Base-by-base conservation (phyloP, 2,888 invertebrate genomes). In the Holacanthella duospinosa region DNA sequence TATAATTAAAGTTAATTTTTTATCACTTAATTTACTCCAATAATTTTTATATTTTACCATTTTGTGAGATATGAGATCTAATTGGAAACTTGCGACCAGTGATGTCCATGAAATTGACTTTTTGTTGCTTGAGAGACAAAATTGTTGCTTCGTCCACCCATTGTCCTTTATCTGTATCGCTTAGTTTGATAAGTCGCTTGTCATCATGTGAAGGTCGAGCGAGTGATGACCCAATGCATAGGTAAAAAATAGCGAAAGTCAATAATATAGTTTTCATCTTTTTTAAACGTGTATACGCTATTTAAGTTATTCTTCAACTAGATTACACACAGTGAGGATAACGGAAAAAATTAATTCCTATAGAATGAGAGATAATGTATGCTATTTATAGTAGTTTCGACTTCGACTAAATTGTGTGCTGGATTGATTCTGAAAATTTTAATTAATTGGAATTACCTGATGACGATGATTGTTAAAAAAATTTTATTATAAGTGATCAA, bases 101-200 rank as follows among this genome's bases (percentile, higher is more conserved):
- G n/a, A 56, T 53, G 55, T 43, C 29, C n/a, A 60, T 48, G 16
- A 56, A 62, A 25, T 64, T 59, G 53, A 27, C 57, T 21, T 61
- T 57, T 4, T 60, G 59, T 12, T 63, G n/a, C n/a, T 61, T 61
- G 4, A 65, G 43, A n/a, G 59, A 59, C 1, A 24, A 29, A 19
- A 48, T 29, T 25, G 54, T 36, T 26, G 36, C 21, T 21, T 55
- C 55, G 6, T 9, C 12, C 25, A 55, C 12, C 55, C 19, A 28
- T 59, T 53, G 12, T 19, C 55, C 63, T 9, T 61, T 57, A 19
- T 60, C 62, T 1, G 56, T 55, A 44, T 65, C 63, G 21, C 59
- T 63, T 16, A 61, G 61, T 43, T 65, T 60, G n/a, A 65, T 63
- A 9, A 65, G 27, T 25, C 65, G 36, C 26, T 61, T 63, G 16